Base-by-base conservation (phyloP, 2,113 vertebrate genomes). In the Ondatra zibethicus region DNA sequence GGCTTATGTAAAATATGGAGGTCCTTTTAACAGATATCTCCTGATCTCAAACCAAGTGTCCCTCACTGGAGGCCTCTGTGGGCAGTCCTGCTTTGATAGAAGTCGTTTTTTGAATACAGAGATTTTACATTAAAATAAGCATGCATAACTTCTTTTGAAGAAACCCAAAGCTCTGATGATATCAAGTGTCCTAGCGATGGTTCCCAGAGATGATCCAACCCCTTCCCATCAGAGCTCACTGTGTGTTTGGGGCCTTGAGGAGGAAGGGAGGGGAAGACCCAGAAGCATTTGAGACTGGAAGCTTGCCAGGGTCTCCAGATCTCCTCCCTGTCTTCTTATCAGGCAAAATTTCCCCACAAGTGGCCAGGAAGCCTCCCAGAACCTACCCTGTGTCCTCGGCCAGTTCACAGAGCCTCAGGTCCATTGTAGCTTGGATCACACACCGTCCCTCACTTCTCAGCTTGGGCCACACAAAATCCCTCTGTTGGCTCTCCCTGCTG, bases 111-210 rank as follows among this genome's bases (percentile, higher is more conserved):
- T 45, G 36, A 94, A 86, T 73, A 70, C 29, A 58, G 84, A 85
- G 65, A 58, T 80, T 94, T 84, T 52, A 91, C 17, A 52, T 33
- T 75, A 72, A 88, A 84, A 65, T 58, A 80, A 61, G 39, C 12
- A 25, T 68, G 73, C 86, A 80, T 88, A 68, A 78, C 45, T 96
- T 88, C 36, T 73, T 94, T 27, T 82, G 70, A 66, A 58, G 86
- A 94, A 88, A 66, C 11, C 39, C 55, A 27, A 91, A 61, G 21
- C 39, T 58, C 72, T 33, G 86, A 82, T 70, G 39, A 70, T 2
- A 7, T 19, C 4, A 31, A 31, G 47, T 19, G 63, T 45, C 19
- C 45, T 17, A 21, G 23, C 5, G 36, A 31, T 58, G 58, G 19
- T 58, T 58, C 58, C 19, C 5, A 6, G 19, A 58, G 58, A 21